These are phyloP conservation scores for Sterrhoptilus dennistouni DNA, from an alignment of 2,113 vertebrate species.

Conservation along the genomic window DNA sequence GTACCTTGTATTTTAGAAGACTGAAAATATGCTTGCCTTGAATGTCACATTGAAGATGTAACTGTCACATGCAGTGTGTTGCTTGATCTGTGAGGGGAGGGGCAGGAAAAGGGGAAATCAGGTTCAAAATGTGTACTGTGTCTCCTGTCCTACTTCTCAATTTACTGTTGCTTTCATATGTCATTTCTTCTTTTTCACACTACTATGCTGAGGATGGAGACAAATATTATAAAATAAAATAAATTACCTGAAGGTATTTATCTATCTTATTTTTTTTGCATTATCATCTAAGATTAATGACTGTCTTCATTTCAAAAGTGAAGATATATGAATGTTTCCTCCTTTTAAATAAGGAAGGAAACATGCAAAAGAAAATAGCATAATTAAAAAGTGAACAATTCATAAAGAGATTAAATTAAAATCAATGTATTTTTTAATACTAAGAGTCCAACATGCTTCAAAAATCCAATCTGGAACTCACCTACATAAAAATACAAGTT, in stretches of 20 bases:
- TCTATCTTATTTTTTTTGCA: constrained; percentile 17
- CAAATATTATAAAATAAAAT: neutral
- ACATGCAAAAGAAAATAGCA: neutral
- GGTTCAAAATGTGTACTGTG: neutral
- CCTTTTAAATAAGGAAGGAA: neutral
- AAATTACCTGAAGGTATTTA: neutral
- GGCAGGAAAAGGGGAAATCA: neutral
- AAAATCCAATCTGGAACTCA: constrained; percentile 2
- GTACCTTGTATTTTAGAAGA: neutral
- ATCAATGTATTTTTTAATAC: neutral
- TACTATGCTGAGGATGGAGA: neutral
- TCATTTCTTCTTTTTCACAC: constrained; percentile 19
- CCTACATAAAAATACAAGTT: neutral
- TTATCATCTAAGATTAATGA: constrained; percentile 17
- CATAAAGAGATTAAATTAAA: neutral
- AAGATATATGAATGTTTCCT: neutral
- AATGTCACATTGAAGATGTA: neutral
- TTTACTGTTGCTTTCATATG: neutral
- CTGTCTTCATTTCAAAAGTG: neutral
- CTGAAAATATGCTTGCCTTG: neutral
- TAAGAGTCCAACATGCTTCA: neutral
- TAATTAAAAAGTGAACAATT: neutral
- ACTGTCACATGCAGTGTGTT: neutral
- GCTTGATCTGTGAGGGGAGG: neutral
- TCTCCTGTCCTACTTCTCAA: neutral